These are phyloP conservation scores for Lymantria dispar DNA, from an alignment of 2,888 invertebrate species.

Conservation along the genomic window DNA sequence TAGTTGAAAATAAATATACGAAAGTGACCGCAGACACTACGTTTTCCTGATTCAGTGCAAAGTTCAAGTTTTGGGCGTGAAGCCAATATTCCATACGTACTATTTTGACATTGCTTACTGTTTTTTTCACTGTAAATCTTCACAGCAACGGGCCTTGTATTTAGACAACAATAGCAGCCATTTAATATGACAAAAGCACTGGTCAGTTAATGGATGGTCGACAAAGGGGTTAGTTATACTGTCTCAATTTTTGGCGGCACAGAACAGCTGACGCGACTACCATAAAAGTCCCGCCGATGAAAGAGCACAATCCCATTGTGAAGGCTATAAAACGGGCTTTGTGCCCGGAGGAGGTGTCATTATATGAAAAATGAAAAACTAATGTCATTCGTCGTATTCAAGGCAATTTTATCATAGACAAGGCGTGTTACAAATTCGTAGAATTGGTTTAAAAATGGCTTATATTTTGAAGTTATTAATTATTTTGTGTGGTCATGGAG, in stretches of 20 bases:
- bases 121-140: slow-evolving; percentile 24
- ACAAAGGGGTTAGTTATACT: slow-evolving; percentile 52
- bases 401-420: slow-evolving; percentile 53
- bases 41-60: slow-evolving; percentile 75
- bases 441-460: not conserved
- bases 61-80: slow-evolving; percentile 68
- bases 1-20: slow-evolving; percentile 60
- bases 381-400: slow-evolving; percentile 71
- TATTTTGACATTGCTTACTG: slow-evolving; percentile 41
- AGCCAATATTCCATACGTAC: slow-evolving; percentile 58
- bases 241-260: slow-evolving; percentile 70
- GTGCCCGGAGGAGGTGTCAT: slow-evolving; percentile 67
- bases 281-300: slow-evolving; percentile 76
- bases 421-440: not conserved
- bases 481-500: no score
- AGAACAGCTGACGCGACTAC: slow-evolving; percentile 65
- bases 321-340: slow-evolving; percentile 74
- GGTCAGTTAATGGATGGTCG: slow-evolving; percentile 41
- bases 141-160: slow-evolving; percentile 9
- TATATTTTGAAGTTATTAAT: no score
- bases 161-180: slow-evolving; percentile 24
- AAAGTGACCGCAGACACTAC: slow-evolving; percentile 59
- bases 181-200: slow-evolving; percentile 36
- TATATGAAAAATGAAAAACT: slow-evolving; percentile 77
- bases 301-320: slow-evolving; percentile 79